Evolutionary conservation across 1,140 invertebrate genomes (phyloP).

Genomic region (Dreissena rostriformis): DNA sequence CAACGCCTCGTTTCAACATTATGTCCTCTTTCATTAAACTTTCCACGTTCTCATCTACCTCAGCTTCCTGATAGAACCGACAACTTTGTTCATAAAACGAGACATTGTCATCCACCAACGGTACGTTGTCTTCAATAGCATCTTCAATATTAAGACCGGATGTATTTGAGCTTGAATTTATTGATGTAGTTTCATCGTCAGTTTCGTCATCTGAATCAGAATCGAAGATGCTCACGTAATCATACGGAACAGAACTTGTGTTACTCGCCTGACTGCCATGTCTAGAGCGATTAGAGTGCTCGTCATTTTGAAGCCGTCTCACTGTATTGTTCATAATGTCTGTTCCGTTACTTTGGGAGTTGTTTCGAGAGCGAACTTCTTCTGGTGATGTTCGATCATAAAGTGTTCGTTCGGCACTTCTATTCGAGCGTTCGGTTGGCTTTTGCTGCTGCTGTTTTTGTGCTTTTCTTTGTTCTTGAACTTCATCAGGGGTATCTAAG

Average conservation of each 20-base stretch:
- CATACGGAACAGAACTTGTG: neutral
- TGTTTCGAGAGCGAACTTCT: too few relatives aligned
- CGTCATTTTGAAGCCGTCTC: too few relatives aligned
- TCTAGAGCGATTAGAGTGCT: neutral
- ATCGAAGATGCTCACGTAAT: neutral
- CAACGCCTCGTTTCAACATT: constrained; percentile 21
- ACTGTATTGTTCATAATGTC: too few relatives aligned
- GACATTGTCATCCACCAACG: neutral
- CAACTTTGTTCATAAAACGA: constrained; percentile 48
- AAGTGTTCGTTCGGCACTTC: too few relatives aligned
- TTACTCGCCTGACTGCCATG: neutral
- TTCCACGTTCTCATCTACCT: neutral
- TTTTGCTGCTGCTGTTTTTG: too few relatives aligned
- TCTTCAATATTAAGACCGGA: constrained; percentile 6
- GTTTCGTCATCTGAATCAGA: neutral
- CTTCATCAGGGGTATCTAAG: too few relatives aligned
- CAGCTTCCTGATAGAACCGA: constrained; percentile 15
- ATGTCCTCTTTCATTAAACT: constrained; percentile 1
- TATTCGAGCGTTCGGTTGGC: too few relatives aligned
- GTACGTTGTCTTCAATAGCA: constrained; percentile 2
- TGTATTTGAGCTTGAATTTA: neutral
- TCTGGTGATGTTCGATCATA: too few relatives aligned
- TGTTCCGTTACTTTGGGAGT: too few relatives aligned
- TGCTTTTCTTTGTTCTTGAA: too few relatives aligned
- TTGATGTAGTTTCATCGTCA: neutral